These are phyloP conservation scores for Tyrannus savana DNA, from an alignment of 2,113 vertebrate genomes.

Conservation along the genomic window DNA sequence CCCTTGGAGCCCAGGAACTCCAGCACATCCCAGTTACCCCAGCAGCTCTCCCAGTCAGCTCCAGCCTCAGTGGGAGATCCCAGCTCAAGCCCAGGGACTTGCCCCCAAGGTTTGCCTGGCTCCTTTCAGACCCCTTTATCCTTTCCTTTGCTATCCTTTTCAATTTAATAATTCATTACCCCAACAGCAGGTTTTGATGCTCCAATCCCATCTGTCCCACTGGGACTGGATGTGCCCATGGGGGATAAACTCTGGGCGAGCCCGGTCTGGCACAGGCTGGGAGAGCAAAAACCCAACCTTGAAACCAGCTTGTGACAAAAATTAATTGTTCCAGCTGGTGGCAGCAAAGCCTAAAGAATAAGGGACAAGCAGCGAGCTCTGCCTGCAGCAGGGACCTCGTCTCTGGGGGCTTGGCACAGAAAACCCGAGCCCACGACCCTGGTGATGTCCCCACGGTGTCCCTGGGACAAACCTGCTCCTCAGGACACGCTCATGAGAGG, in stretches of 20 bases:
- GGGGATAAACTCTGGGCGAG: neutral
- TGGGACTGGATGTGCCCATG: neutral
- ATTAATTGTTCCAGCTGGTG: neutral
- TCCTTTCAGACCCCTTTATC: neutral
- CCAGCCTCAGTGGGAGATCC: neutral
- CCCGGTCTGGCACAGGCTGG: rapidly evolving
- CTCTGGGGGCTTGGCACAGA: neutral
- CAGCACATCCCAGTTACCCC: neutral
- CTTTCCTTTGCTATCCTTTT: neutral
- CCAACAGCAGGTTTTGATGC: neutral
- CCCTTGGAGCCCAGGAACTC: neutral
- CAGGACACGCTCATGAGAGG: rapidly evolving
- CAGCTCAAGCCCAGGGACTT: neutral
- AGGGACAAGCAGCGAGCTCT: rapidly evolving
- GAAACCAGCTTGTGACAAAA: neutral
- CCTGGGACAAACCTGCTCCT: neutral
- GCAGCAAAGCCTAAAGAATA: neutral
- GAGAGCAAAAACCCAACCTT: neutral
- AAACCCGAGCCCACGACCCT: too few species aligned
- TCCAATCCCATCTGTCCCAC: neutral
- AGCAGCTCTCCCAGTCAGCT: neutral
- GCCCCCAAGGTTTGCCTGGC: rapidly evolving
- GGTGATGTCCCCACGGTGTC: rapidly evolving
- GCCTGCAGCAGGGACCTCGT: neutral
- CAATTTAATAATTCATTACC: neutral